A percentile compares a stretch with the other conserved stretches of the same genome.
These are phyloP conservation scores for Phylloscopus trochilus DNA, from an alignment of 2,113 vertebrate genomes.

Conservation along the genomic window DNA sequence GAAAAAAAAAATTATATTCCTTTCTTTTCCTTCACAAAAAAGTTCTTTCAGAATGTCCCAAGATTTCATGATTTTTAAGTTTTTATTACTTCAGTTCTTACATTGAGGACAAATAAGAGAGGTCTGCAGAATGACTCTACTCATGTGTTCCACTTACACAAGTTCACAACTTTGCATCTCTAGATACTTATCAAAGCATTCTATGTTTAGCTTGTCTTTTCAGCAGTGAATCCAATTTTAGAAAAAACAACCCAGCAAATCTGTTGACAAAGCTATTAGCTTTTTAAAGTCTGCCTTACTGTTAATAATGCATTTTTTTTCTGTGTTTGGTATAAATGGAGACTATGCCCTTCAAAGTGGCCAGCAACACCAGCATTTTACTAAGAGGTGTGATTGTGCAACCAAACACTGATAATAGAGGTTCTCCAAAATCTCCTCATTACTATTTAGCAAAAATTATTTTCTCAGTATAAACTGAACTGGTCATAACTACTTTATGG, in stretches of 20 bases:
- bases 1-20: background rate
- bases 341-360: background rate
- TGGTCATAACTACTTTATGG: background rate
- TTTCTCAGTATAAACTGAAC: background rate
- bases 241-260: background rate
- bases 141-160: background rate
- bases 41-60: background rate
- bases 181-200: background rate
- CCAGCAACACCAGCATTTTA: background rate
- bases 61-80: background rate
- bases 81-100: background rate
- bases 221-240: background rate
- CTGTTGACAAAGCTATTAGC: background rate
- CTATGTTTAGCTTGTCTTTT: background rate
- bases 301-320: background rate
- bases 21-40: background rate
- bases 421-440: background rate
- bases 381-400: background rate
- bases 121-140: fast-evolving
- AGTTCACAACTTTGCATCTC: background rate
- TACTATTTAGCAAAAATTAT: background rate
- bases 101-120: background rate
- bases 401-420: background rate
- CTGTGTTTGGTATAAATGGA: background rate
- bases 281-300: background rate